A percentile compares a stretch with the other conserved stretches of the same genome.
Evolutionary conservation across 2,888 invertebrate species (phyloP).

Genomic region (Anoplius nigerrimus): DNA sequence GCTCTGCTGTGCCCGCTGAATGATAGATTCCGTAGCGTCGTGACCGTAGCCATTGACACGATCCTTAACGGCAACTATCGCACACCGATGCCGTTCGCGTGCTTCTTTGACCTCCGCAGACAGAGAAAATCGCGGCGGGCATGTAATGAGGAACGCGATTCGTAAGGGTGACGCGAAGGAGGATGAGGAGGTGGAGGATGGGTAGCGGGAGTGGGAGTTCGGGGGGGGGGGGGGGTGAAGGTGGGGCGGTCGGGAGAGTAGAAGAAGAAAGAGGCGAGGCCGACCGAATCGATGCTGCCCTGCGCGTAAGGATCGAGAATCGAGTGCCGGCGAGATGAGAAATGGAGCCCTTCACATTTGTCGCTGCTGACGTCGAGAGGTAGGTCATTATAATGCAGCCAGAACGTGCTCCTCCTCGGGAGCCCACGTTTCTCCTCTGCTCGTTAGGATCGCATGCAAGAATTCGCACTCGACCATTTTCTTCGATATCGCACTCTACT

Average conservation of each 20-base stretch:
- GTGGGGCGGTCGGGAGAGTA: slow-evolving; percentile 9
- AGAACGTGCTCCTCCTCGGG: slow-evolving; percentile 21
- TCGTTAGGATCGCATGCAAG: slow-evolving; percentile 48
- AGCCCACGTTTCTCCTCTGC: slow-evolving; percentile 27
- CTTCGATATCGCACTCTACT: slow-evolving; percentile 32
- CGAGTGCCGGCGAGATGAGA: slow-evolving; percentile 40
- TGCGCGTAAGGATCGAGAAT: slow-evolving; percentile 42
- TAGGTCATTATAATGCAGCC: slow-evolving; percentile 54
- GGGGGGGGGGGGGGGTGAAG: neutral
- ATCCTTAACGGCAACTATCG: neutral
- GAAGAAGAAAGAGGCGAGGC: slow-evolving; percentile 25
- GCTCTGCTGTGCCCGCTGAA: too few relatives aligned
- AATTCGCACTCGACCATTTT: slow-evolving; percentile 56
- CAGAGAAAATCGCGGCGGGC: slow-evolving; percentile 26
- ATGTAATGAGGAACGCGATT: slow-evolving; percentile 53
- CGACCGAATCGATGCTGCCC: slow-evolving; percentile 50
- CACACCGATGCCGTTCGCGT: neutral
- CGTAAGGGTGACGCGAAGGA: slow-evolving; percentile 31
- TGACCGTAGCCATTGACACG: neutral
- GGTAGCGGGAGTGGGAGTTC: too few relatives aligned
- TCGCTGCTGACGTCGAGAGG: slow-evolving; percentile 46
- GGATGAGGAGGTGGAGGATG: neutral
- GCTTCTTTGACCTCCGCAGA: slow-evolving; percentile 32
- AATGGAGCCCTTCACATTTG: slow-evolving; percentile 50
- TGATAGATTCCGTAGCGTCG: too few relatives aligned